These are phyloP conservation scores for Aplochiton taeniatus DNA, from an alignment of 2,797 vertebrate genomes.

Conservation along the genomic window DNA sequence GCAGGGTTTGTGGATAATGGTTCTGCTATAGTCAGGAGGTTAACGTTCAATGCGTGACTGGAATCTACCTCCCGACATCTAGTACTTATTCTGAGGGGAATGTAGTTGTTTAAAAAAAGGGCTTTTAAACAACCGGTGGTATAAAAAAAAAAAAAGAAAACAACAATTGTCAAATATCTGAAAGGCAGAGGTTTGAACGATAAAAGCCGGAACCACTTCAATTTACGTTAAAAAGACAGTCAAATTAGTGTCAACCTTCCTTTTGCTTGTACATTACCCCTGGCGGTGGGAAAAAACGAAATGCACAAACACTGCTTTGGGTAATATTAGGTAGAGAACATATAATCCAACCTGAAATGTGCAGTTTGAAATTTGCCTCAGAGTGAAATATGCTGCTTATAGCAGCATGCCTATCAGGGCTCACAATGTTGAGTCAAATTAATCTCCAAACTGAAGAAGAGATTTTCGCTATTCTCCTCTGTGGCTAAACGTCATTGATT, in stretches of 20 bases:
- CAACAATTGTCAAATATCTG: neutral
- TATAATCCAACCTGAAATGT: constrained; percentile 59
- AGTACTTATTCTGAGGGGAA: no score
- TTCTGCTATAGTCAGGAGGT: no score
- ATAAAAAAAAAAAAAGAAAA: no score
- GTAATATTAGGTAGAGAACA: constrained; percentile 35
- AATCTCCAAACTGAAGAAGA: constrained; percentile 8
- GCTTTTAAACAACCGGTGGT: no score
- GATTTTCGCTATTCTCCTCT: constrained; percentile 5
- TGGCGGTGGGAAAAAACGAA: constrained; percentile 40
- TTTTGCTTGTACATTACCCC: constrained; percentile 26
- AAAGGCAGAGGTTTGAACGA: constrained; percentile 21
- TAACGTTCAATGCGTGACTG: no score
- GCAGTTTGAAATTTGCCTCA: constrained; percentile 37
- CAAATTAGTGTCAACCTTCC: constrained; percentile 35
- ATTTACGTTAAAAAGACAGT: constrained; percentile 40
- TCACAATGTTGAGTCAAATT: constrained; percentile 27
- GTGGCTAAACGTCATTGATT: constrained; percentile 33
- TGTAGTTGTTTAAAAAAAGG: no score
- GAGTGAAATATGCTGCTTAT: constrained; percentile 38
- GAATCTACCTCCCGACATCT: no score
- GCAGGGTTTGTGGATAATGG: no score
- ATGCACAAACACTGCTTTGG: constrained; percentile 34
- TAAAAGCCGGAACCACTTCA: constrained; percentile 23
- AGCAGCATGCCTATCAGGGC: constrained; percentile 24